A percentile compares a stretch with the other conserved stretches of the same genome.
Conservation (phyloP, 2,888 invertebrate genomes). For the Synanthedon vespiformis region DNA sequence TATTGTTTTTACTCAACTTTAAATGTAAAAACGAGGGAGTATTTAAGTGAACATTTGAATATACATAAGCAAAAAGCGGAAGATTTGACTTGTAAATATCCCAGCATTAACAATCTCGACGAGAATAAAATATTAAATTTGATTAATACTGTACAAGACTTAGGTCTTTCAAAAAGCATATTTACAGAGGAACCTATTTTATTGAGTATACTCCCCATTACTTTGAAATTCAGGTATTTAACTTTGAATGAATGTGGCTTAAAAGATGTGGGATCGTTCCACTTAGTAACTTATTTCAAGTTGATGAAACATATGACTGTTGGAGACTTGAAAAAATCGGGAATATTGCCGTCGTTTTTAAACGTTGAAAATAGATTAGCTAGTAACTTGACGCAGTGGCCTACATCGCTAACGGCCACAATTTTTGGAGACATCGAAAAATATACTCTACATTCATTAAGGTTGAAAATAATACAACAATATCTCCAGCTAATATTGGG, state of each 20-base stretch:
- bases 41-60: slow-evolving; percentile 34
- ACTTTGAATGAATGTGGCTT: slow-evolving; percentile 58
- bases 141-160: slow-evolving; percentile 27
- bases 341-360: slow-evolving; percentile 23
- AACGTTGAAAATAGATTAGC: slow-evolving; percentile 57
- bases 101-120: slow-evolving; percentile 35
- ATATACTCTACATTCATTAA: slow-evolving; percentile 31
- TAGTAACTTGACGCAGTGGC: slow-evolving; percentile 56
- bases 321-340: slow-evolving; percentile 31
- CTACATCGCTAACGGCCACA: slow-evolving; percentile 53
- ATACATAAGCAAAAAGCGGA: slow-evolving; percentile 36
- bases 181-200: slow-evolving; percentile 37
- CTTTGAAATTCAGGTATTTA: slow-evolving; percentile 40
- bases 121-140: slow-evolving; percentile 24
- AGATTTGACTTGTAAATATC: slow-evolving; percentile 41
- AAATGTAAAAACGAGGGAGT: too few species aligned
- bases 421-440: slow-evolving; percentile 40
- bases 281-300: slow-evolving; percentile 34
- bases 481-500: slow-evolving; percentile 54
- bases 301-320: slow-evolving; percentile 42
- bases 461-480: slow-evolving; percentile 54
- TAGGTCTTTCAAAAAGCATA: slow-evolving; percentile 33
- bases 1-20: too few species aligned
- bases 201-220: slow-evolving; percentile 45
- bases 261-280: slow-evolving; percentile 20